Evolutionary conservation across 2,888 invertebrate species (phyloP), one percentile per base, ranked within the genome.

Genomic region (Cerastis leucographa): DNA sequence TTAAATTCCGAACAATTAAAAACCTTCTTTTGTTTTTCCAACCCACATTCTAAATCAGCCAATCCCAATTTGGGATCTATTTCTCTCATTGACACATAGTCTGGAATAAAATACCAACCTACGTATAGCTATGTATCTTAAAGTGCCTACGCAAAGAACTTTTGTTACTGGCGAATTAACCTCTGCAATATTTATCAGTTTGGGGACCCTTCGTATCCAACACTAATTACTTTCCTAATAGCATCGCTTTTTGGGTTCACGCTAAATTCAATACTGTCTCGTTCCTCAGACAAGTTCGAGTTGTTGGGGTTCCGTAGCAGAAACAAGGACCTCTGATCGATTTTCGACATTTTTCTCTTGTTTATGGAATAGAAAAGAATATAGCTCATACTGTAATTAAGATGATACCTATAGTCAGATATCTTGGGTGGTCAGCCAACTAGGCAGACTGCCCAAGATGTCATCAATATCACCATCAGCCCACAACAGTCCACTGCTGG

Each of bases 111-210:
- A 71, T 78, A 70, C 62, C 62, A 65, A 51, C 67, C 49, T 65
- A 40, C 54, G 42, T 19, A 71, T 73, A 73, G 59, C 78, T 65
- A 62, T 74, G 72, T 78, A 70, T 80, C 72, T 76, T 74, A 68
- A 67, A 73, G 71, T 80, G 70, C 66, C 40, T 61, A 79, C 71
- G 76, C 61, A 40, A 70, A 67, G 64, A 77, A 81, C 56, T 76
- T 81, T 69, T 86, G 88, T 91, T 90, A 88, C 82, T 66, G 6
- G 64, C 68, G 80, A 88, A 89, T 89, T 86, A 88, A 90, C 88
- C 88, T 89, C 80, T 93, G 91, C 89, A 93, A 92, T 91, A 94
- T 94, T 94, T 92, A 94, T 93, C 89, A 92, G 90, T 81, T 78
- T 76, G 83, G 80, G 87, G 87, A 84, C 85, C 86, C 78, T 80